Evolutionary conservation across 1,140 invertebrate genomes (phyloP), one percentile per base, ranked within the genome.

Genomic region (Cydia strobilella): DNA sequence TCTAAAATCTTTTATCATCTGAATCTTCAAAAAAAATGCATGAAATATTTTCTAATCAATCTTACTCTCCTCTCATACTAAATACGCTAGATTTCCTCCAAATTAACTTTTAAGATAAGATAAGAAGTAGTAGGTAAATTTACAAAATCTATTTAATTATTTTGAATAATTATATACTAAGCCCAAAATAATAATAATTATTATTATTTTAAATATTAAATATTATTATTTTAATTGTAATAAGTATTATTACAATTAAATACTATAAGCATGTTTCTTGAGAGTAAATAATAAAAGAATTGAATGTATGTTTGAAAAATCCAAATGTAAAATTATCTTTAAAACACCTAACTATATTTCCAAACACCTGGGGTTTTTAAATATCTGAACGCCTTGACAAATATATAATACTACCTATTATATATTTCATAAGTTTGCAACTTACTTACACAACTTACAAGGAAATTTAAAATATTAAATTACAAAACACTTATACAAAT

Each of bases 71-170:
- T 59, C 54, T 59, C 54, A 23, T 9, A 59, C 20, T 23, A 23
- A 59, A 59, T 23, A 59, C 54, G 54, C 54, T 59, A 59, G 54
- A 59, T 59, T 12, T 59, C 20, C 20, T 59, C 54, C 54, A 59
- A 59, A 23, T 10, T 59, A 59, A 23, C 3, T 59, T 10, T 9
- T 59, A 59, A 59, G 54, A 10, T 20, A 12, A 9, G 0, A 3
- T 10, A 20, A 23, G 15, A 12, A 59, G 51, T 18, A 18, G 4
- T 7, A 7, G 12, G 3, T 20, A 59, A 23, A 23, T 59, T 20
- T 59, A 59, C 18, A 59, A 59, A 59, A 23, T 3, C 9, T 59
- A 23, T 10, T 10, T 23, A 59, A 20, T 13, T 59, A 59, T 9
- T 59, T 59, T 3, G 23, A 59, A 59, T n/a, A n/a, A n/a, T n/a